Conservation (phyloP, 2,797 vertebrate genomes). For the Enteromius paludinosus region DNA sequence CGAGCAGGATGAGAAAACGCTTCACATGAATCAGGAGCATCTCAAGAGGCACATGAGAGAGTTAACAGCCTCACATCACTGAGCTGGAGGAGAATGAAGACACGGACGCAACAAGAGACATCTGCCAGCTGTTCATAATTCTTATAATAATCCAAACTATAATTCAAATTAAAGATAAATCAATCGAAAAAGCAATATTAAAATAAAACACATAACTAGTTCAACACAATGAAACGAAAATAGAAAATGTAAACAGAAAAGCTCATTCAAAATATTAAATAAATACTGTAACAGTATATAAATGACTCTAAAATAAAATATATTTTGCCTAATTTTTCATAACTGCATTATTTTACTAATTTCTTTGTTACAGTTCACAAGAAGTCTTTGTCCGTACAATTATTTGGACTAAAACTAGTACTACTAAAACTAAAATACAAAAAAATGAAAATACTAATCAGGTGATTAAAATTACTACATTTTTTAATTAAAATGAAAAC, state of each 20-base stretch:
- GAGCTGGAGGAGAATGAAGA: conserved; percentile 47
- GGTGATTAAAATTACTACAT: no score
- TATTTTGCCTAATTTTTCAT: no score
- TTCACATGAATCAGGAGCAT: conserved; percentile 52
- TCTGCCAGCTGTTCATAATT: conserved; percentile 5
- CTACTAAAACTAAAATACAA: no score
- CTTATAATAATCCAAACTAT: neutral
- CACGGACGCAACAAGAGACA: conserved; percentile 32
- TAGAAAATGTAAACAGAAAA: no score
- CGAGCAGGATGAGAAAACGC: conserved; percentile 56
- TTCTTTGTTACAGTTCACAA: no score
- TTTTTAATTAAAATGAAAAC: no score
- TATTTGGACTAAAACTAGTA: no score
- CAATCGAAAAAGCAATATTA: neutral
- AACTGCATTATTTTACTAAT: no score
- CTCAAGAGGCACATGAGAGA: conserved; percentile 32
- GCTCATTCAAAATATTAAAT: neutral
- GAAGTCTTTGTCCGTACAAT: no score
- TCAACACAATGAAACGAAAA: neutral
- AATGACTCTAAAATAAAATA: no score
- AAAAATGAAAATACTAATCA: no score
- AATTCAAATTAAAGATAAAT: no score
- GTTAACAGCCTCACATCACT: neutral
- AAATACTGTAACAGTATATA: neutral
- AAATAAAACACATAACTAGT: neutral